Evolutionary conservation across 2,797 vertebrate species (phyloP).

Genomic region (Okamejei kenojei): DNA sequence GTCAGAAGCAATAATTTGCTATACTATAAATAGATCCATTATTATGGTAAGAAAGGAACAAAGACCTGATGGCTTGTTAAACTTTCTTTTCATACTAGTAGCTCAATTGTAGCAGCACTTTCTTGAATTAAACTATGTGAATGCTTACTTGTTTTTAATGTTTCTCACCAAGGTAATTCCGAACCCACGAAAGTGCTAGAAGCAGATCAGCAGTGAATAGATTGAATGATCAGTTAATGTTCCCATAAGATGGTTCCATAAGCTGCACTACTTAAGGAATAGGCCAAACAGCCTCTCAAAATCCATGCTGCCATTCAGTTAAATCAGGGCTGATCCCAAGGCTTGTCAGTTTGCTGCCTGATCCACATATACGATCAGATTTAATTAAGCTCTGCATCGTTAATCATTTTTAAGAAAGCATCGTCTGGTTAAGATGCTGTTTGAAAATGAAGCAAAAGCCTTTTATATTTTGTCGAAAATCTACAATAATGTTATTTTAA

Average conservation of each 20-base stretch:
- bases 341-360: too few species aligned
- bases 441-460: neutral
- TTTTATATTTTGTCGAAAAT: neutral
- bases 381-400: neutral
- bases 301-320: too few species aligned
- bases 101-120: too few species aligned
- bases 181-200: too few species aligned
- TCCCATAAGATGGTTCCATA: neutral
- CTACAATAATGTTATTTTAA: neutral
- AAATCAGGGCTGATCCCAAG: too few species aligned
- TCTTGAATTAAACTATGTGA: neutral
- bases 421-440: neutral
- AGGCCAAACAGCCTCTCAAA: too few species aligned
- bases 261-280: neutral
- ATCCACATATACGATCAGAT: neutral
- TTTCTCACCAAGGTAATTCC: neutral
- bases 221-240: neutral
- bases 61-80: neutral
- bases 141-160: neutral
- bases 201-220: neutral
- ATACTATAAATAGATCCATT: neutral
- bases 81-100: neutral
- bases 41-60: neutral
- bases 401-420: neutral
- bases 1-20: neutral